Percentiles rank a stretch among this genome's conserved stretches.
These are phyloP conservation scores for Drosophila busckii DNA, from an alignment of 1,140 invertebrate genomes.

Conservation along the genomic window DNA sequence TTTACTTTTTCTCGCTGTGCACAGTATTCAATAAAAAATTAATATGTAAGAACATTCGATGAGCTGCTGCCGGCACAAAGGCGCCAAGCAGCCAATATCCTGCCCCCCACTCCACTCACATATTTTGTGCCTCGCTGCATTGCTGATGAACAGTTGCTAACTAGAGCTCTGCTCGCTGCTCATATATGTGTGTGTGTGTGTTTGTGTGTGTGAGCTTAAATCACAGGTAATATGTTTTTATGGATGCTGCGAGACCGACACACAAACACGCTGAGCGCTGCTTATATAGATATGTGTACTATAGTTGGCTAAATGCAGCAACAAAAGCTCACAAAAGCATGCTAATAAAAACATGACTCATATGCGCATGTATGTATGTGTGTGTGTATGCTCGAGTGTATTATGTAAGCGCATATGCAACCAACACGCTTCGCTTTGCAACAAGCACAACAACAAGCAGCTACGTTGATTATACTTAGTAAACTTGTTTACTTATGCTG, in stretches of 20 bases:
- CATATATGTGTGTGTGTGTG: not conserved
- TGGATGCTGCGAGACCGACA: conserved; percentile 49
- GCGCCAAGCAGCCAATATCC: conserved; percentile 36
- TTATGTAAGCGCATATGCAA: conserved; percentile 68
- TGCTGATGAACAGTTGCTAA: conserved; percentile 39
- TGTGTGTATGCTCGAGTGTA: conserved; percentile 25
- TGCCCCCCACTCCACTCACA: conserved; percentile 16
- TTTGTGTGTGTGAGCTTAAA: conserved; percentile 46
- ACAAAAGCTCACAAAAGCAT: conserved; percentile 41
- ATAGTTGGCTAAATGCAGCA: conserved; percentile 52
- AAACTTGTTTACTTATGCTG: conserved; percentile 71
- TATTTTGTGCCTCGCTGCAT: conserved; percentile 33
- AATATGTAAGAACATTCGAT: conserved; percentile 71
- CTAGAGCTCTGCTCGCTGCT: not conserved
- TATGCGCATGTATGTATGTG: conserved; percentile 7
- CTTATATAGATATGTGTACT: not conserved
- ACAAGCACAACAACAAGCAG: too few relatives aligned
- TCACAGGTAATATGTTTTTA: conserved; percentile 71
- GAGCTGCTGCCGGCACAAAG: conserved; percentile 53
- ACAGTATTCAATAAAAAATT: conserved; percentile 71
- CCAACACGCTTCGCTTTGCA: conserved; percentile 42
- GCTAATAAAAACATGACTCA: conserved; percentile 75
- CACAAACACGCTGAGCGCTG: conserved; percentile 8
- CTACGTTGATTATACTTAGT: conserved; percentile 69
- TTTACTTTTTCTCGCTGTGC: too few relatives aligned